Base-by-base conservation (phyloP, 2,888 invertebrate genomes). In the Dastarcus helophoroides region DNA sequence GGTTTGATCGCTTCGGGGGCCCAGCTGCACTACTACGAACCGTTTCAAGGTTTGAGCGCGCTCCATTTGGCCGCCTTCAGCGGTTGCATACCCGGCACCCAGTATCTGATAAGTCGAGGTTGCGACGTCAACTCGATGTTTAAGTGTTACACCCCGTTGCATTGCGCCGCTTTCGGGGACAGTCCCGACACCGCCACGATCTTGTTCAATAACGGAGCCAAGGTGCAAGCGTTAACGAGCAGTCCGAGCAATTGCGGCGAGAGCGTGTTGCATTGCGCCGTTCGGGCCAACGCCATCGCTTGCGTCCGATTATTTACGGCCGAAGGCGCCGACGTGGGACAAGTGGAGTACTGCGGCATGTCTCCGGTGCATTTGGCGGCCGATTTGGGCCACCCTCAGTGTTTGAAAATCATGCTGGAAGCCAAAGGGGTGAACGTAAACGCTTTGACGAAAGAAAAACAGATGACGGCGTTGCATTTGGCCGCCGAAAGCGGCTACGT, bases 141-240 rank as follows among this genome's bases (percentile, higher is more conserved):
- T 35, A 76, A 79, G 54, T 73, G 76, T 45, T 81, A 81, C 54
- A 79, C 81, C 25, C 86, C 90, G 1, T 68, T 91, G 35, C 90
- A 93, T 58, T 88, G 85, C 54, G 85, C 90, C 8, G 88, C 89
- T 16, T 86, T 88, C 61, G 85, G 89, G 8, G 84, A 89, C 52
- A 79, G 86, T 38, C 72, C 78, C 30, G 77, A 81, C 49, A 84
- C 85, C 8, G 79, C 83, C 32, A 76, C 76, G 58, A 71, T 85
- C 50, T 70, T 91, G 36, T 69, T 89, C 38, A 73, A 72, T 38
- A 71, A 71, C 39, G 79, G 79, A 11, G 77, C 84, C 30, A 69
- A 73, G 37, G 73, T 84, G 26, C 61, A 65, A 38, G 70, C 73
- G 38, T 65, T 77, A 32, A 74, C 79, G 22, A 76, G 73, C 13